These are phyloP conservation scores for Dendrolimus houi DNA, from an alignment of 2,888 invertebrate genomes.

Conservation along the genomic window DNA sequence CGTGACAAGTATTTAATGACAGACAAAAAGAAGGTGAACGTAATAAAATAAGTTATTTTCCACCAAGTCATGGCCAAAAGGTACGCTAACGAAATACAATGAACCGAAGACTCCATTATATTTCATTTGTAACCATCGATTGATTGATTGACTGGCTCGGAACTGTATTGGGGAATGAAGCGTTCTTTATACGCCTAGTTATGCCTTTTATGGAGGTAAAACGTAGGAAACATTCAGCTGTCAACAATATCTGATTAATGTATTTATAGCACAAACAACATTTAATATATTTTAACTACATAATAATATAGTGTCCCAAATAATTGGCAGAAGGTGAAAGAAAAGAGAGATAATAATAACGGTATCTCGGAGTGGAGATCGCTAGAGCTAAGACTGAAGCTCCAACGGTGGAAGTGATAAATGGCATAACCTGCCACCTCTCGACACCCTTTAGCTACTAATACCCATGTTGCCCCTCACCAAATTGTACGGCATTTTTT, in stretches of 20 bases:
- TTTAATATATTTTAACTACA: too few species aligned
- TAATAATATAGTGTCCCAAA: too few species aligned
- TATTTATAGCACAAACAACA: background rate
- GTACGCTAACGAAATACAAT: conserved; percentile 6
- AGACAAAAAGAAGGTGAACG: background rate
- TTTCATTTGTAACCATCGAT: conserved; percentile 15
- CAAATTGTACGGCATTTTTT: too few species aligned
- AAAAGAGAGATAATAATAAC: too few species aligned
- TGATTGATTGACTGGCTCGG: conserved; percentile 20
- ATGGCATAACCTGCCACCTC: too few species aligned
- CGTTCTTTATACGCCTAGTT: conserved; percentile 13
- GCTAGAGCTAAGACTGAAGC: too few species aligned
- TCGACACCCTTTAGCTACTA: too few species aligned
- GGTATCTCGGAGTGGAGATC: too few species aligned
- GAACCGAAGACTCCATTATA: conserved; percentile 18
- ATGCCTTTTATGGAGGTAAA: conserved; percentile 11
- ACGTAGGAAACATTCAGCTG: conserved; percentile 14
- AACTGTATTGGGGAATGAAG: conserved; percentile 16
- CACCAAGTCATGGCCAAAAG: background rate
- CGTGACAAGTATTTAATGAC: background rate
- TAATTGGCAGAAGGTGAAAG: too few species aligned
- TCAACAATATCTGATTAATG: conserved; percentile 17
- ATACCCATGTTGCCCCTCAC: too few species aligned
- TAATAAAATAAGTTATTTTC: background rate
- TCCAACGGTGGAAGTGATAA: too few species aligned